Base-by-base conservation (phyloP, 2,797 vertebrate species). In the Luscinia megarhynchos region DNA sequence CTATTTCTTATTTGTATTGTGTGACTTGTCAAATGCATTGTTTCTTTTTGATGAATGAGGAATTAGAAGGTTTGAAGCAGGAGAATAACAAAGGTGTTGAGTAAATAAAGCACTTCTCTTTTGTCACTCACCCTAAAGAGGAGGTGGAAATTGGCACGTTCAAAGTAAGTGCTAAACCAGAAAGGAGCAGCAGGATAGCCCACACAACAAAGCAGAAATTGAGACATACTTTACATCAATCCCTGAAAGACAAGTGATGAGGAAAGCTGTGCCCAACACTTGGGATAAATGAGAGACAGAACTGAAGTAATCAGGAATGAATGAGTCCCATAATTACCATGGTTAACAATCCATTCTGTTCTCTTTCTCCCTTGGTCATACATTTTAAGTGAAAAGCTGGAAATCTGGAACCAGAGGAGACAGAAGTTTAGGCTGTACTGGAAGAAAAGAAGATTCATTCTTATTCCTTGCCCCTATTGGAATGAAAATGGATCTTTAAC, bases 81-180 rank as follows among this genome's bases (percentile, higher is more conserved):
- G 15, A 83, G 61, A 85, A 83, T 74, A 83, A 89, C 78, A 93
- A 94, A 87, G 34, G 21, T 64, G 50, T 50, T 0, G 10, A 79
- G 70, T 85, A 95, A 96, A 95, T 87, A 94, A 94, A 85, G 7
- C 54, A 80, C 41, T 89, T 87, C 34, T 77, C 15, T 70, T 92
- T 77, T 94, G 87, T 91, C 79, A 72, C 50, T 95, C 54, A 87
- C 24, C 22, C 27, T 41, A 72, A 89, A 87, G 20, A 72, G 46
- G 15, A 68, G 61, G 38, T 83, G 62, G 82, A 89, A 92, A 92
- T 68, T 64, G 72, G 12, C 48, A 41, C 5, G 15, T 86, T 93
- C 63, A 40, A 79, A 82, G 43, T 15, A 82, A 79, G 38, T 76
- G 36, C 64, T 87, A 77, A 93, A 41, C 51, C 46, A 77, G 75